Evolutionary conservation across 2,113 vertebrate genomes (phyloP), one percentile per base, ranked within the genome.

Genomic region (Pelecanus crispus): DNA sequence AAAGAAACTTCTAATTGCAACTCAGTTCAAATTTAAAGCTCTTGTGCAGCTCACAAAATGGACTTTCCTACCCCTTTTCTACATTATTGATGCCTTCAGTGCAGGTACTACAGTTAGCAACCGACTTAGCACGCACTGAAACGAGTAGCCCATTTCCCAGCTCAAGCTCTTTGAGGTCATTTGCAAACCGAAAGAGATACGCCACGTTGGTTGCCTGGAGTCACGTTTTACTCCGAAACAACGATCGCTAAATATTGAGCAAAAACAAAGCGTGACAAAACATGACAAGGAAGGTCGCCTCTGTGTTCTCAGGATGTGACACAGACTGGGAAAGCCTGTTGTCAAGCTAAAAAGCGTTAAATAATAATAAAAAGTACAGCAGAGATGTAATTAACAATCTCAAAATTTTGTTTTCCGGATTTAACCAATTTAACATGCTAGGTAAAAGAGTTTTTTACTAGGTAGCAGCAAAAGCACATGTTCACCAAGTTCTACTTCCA

Each of bases 111-210:
- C 73, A 67, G 36, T 25, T 25, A 66, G 59, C 58, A 85, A 36
- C 34, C 77, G 38, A n/a, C 82, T 82, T 34, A 88, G 62, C 82
- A 53, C 29, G 40, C 78, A 28, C 15, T 29, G 82, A 61, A 88
- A 81, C 0, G 7, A 50, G 66, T 0, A 32, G 71, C 34, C 13
- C 5, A 0, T 38, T 78, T 40, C 66, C 38, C 52, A 82, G 75
- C 75, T 83, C 91, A 34, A 42, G 80, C 80, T 68, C 82, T 62
- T 34, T 4, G 28, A 62, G 58, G 49, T 67, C 45, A 62, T 83
- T 77, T 50, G 58, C 52, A 71, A 34, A 67, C 47, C 28, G 53
- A 36, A 20, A 55, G 47, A 34, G 63, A 73, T 28, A 56, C 20
- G 31, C 38, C 72, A 45, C 4, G 8, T 2, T 34, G 32, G 36